Conservation (phyloP, 2,888 invertebrate genomes). For the Macrophya alboannulata region DNA sequence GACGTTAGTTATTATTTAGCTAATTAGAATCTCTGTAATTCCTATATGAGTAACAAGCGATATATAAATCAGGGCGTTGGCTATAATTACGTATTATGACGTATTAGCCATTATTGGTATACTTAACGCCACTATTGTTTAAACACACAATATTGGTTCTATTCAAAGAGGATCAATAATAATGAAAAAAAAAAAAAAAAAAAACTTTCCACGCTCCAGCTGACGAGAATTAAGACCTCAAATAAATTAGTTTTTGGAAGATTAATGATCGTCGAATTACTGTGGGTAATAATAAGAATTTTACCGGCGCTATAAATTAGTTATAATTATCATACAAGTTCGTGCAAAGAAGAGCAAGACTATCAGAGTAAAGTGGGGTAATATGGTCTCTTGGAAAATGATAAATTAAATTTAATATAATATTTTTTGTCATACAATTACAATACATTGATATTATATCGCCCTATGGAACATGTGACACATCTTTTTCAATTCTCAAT, state of each 20-base stretch:
- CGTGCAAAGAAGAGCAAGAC: background rate
- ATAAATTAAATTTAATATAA: too few relatives aligned
- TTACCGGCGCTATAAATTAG: background rate
- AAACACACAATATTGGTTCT: background rate
- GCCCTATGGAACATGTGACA: too few relatives aligned
- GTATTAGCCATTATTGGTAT: background rate
- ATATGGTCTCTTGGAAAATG: too few relatives aligned
- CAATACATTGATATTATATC: too few relatives aligned
- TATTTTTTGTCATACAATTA: too few relatives aligned
- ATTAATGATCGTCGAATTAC: slow-evolving; percentile 8
- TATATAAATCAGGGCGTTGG: slow-evolving; percentile 1
- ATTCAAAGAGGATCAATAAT: slow-evolving; percentile 11
- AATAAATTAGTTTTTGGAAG: slow-evolving; percentile 31
- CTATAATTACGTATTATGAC: background rate
- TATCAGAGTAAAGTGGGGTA: too few relatives aligned
- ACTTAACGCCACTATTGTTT: background rate
- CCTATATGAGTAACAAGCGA: background rate
- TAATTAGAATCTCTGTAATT: background rate
- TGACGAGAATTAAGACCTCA: background rate
- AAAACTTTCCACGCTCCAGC: background rate
- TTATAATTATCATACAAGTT: background rate
- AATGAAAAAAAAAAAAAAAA: background rate
- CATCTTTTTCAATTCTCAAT: too few relatives aligned
- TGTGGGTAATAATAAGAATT: background rate
- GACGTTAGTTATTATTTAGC: background rate